Conservation (phyloP, 1,140 invertebrate genomes). For the Xylocopa sonorina region DNA sequence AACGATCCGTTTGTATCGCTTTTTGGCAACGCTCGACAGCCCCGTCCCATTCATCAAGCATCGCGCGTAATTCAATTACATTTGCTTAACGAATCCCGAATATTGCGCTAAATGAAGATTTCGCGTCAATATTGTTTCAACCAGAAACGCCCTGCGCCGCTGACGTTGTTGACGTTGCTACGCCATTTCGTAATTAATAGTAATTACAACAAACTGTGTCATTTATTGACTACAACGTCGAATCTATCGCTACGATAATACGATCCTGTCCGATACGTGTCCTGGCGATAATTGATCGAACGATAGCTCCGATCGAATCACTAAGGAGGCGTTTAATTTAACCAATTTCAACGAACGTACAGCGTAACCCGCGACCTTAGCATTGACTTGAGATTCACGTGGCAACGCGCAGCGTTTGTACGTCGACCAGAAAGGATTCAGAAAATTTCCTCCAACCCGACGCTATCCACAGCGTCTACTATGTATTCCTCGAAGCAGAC, state of each 20-base stretch:
- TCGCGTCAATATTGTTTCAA: conserved; percentile 20
- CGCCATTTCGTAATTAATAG: conserved; percentile 41
- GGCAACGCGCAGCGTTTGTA: too few relatives aligned
- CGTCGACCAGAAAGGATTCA: neutral
- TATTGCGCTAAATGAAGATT: conserved; percentile 12
- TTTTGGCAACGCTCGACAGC: neutral
- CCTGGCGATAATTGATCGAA: conserved; percentile 40
- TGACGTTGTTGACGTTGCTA: neutral
- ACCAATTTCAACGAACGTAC: conserved; percentile 15
- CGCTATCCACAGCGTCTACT: neutral
- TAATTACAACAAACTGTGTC: conserved; percentile 50
- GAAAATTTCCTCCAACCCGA: neutral
- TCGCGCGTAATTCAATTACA: too few relatives aligned
- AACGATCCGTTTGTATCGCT: neutral
- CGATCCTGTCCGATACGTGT: conserved; percentile 34
- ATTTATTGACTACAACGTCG: conserved; percentile 48
- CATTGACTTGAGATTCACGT: too few relatives aligned
- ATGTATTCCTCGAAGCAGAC: neutral
- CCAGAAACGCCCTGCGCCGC: neutral
- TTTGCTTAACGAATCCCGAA: neutral
- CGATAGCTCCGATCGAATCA: conserved; percentile 46
- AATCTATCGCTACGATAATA: conserved; percentile 47
- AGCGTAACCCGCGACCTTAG: too few relatives aligned
- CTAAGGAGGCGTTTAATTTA: too few relatives aligned
- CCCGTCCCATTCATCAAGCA: too few relatives aligned